These are phyloP conservation scores for Ichneumoninae sp. DNA, from an alignment of 2,888 invertebrate species.

Conservation along the genomic window DNA sequence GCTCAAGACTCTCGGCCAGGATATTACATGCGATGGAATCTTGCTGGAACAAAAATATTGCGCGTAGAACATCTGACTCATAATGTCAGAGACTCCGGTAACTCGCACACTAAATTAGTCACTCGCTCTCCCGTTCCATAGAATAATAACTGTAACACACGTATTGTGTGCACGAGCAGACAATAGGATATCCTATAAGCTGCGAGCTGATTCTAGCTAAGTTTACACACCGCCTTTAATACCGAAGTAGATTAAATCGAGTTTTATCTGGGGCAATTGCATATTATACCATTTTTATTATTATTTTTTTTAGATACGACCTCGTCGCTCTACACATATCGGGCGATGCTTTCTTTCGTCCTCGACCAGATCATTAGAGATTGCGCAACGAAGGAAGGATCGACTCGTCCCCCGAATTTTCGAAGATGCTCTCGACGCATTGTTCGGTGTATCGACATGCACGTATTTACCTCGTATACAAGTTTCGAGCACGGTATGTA, in stretches of 20 bases:
- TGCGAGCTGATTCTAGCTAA: slow-evolving; percentile 24
- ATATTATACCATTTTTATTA: slow-evolving; percentile 26
- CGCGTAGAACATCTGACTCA: slow-evolving; percentile 47
- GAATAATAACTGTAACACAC: slow-evolving; percentile 13
- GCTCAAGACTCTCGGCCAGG: slow-evolving; percentile 5
- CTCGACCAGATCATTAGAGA: background rate
- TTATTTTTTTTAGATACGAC: slow-evolving; percentile 23
- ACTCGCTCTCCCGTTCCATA: slow-evolving; percentile 53
- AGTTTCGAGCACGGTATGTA: background rate
- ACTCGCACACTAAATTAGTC: slow-evolving; percentile 55
- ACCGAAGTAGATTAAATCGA: slow-evolving; percentile 37
- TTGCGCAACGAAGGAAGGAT: slow-evolving; percentile 34
- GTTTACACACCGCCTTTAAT: slow-evolving; percentile 28
- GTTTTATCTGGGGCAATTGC: slow-evolving; percentile 40
- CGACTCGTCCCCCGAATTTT: slow-evolving; percentile 8
- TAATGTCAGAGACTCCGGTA: slow-evolving; percentile 38
- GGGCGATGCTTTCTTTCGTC: slow-evolving; percentile 11
- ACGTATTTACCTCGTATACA: slow-evolving; percentile 5
- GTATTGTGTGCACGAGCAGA: slow-evolving; percentile 15
- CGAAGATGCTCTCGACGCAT: background rate
- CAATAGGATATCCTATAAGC: slow-evolving; percentile 55
- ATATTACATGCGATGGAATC: slow-evolving; percentile 5
- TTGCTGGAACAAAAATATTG: background rate
- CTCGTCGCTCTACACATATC: background rate
- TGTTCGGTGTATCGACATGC: background rate